phyloP scores from a whole-genome alignment of 1,140 invertebrate species.

The Anastrepha obliqua region DNA sequence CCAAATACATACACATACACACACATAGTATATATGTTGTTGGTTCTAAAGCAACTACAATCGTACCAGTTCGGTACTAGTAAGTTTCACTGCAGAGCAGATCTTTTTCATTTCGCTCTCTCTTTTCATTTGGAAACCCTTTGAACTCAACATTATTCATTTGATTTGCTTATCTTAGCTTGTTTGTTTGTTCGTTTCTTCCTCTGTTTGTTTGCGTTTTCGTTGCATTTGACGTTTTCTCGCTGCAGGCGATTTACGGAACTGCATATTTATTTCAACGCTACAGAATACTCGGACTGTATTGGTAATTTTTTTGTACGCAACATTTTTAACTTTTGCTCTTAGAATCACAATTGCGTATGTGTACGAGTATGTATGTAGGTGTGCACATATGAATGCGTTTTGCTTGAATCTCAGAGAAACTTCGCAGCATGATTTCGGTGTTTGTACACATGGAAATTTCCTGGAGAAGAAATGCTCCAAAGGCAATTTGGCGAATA shows the following conservation, averaged over 20 bases:
- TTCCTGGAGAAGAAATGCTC: neutral
- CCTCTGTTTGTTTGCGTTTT: neutral
- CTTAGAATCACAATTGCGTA: too few relatives aligned
- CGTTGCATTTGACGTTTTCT: neutral
- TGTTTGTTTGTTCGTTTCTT: neutral
- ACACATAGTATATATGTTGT: neutral
- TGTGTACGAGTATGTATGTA: too few relatives aligned
- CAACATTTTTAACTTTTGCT: too few relatives aligned
- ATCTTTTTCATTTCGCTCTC: neutral
- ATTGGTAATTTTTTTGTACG: neutral
- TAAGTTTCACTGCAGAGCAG: too few relatives aligned
- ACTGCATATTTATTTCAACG: conserved; percentile 11
- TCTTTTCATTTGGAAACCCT: conserved; percentile 5
- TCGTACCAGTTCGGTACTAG: too few relatives aligned
- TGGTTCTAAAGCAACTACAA: too few relatives aligned
- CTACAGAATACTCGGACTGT: neutral
- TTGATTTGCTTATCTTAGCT: conserved; percentile 26
- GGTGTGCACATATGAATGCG: too few relatives aligned
- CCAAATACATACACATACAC: neutral
- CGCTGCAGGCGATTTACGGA: neutral
- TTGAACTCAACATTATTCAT: conserved; percentile 27
- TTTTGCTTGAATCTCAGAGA: too few relatives aligned
- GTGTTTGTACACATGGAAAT: neutral
- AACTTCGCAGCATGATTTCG: neutral
- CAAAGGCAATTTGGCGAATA: neutral